Evolutionary conservation across 2,888 invertebrate genomes (phyloP).

Genomic region (Habrosyne pyritoides): DNA sequence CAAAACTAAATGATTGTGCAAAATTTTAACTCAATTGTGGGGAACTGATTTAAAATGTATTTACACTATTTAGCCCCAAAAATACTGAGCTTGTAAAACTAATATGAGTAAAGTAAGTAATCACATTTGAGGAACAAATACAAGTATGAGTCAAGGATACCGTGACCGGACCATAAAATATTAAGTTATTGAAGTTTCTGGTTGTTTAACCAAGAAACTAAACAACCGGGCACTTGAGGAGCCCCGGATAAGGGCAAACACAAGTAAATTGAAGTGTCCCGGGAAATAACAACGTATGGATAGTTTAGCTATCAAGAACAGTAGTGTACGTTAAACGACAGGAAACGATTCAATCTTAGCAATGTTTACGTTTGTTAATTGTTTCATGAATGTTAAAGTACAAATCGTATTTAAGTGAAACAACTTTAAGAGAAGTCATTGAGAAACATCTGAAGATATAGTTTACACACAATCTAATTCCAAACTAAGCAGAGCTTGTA

Average conservation of each 20-base stretch:
- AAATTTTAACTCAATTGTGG: no score
- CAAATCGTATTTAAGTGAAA: no score
- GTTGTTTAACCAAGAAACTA: neutral
- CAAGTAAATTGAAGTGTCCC: neutral
- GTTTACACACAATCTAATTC: no score
- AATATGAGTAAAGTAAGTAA: no score
- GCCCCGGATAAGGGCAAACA: neutral
- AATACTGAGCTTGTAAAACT: no score
- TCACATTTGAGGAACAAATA: neutral
- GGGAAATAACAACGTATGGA: neutral
- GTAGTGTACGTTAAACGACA: constrained; percentile 19
- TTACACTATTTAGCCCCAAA: no score
- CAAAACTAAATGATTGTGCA: no score
- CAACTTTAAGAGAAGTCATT: no score
- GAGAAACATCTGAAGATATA: no score
- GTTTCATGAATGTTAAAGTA: no score
- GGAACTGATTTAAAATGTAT: no score
- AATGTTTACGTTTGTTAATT: constrained; percentile 9
- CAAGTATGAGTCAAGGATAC: neutral
- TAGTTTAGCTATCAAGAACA: neutral
- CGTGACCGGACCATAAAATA: neutral
- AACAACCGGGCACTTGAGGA: neutral
- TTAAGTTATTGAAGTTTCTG: neutral
- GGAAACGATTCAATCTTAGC: constrained; percentile 9
- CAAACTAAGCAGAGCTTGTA: no score